Percentiles rank a stretch among this genome's conserved stretches.
phyloP scores from a whole-genome alignment of 2,797 vertebrate species.

The Pseudopleuronectes americanus region DNA sequence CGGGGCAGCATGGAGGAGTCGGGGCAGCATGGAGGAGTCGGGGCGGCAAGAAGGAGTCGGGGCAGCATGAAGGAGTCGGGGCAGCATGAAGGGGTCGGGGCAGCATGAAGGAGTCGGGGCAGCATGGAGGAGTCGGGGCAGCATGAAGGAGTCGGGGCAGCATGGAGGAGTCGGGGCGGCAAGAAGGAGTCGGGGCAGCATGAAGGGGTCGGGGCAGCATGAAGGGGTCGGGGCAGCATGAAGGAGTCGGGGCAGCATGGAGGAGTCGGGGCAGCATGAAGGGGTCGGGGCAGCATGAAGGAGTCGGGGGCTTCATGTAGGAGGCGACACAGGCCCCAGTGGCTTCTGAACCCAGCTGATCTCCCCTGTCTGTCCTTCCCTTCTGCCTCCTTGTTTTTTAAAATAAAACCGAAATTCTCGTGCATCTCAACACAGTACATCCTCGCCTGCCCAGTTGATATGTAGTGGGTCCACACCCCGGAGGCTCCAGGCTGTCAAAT shows the following conservation, averaged over 20 bases:
- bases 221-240: too few relatives aligned
- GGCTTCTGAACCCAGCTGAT: conserved; percentile 38
- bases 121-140: too few relatives aligned
- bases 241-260: too few relatives aligned
- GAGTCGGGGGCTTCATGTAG: too few relatives aligned
- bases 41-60: conserved; percentile 1
- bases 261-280: too few relatives aligned
- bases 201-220: too few relatives aligned
- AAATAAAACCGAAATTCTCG: too few relatives aligned
- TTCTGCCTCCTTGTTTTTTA: conserved; percentile 33
- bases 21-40: not conserved
- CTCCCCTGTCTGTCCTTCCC: conserved; percentile 11
- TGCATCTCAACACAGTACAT: too few relatives aligned
- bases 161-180: not conserved
- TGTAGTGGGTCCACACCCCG: conserved; percentile 44
- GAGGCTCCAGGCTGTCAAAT: conserved; percentile 67
- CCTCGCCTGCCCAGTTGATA: conserved; percentile 64
- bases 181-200: not conserved
- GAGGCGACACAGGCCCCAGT: conserved; percentile 8
- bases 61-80: too few relatives aligned
- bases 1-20: conserved; percentile 4
- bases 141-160: not conserved
- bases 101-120: too few relatives aligned
- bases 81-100: too few relatives aligned
- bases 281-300: not conserved